phyloP scores from a whole-genome alignment of 2,888 invertebrate genomes.

The Lycia hirtaria region DNA sequence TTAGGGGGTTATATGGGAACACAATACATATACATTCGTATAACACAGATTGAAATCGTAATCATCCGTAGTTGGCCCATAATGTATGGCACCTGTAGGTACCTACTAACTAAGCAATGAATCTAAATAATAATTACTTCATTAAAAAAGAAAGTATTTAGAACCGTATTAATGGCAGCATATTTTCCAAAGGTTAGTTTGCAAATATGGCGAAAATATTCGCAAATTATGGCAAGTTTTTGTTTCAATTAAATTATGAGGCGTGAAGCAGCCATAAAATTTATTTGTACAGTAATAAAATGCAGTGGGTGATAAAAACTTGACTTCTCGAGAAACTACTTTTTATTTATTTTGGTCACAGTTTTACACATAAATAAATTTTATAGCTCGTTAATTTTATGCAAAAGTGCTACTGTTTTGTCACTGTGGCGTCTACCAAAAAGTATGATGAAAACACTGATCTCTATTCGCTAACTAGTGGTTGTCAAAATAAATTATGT shows the following conservation, averaged over 20 bases:
- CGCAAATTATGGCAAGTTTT: slow-evolving; percentile 10
- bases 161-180: slow-evolving; percentile 25
- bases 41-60: too few relatives aligned
- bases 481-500: too few relatives aligned
- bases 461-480: too few relatives aligned
- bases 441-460: too few relatives aligned
- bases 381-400: slow-evolving; percentile 6
- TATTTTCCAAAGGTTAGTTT: slow-evolving; percentile 29
- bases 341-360: slow-evolving; percentile 8
- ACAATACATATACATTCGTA: too few relatives aligned
- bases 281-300: slow-evolving; percentile 14
- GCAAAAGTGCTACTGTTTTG: slow-evolving; percentile 1
- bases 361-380: slow-evolving; percentile 4
- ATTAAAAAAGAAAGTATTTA: slow-evolving; percentile 19
- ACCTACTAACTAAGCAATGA: not conserved
- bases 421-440: too few relatives aligned
- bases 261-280: slow-evolving; percentile 23
- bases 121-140: slow-evolving; percentile 4
- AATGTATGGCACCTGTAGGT: too few relatives aligned
- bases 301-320: slow-evolving; percentile 1
- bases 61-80: too few relatives aligned
- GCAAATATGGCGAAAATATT: slow-evolving; percentile 29
- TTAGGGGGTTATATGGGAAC: too few relatives aligned
- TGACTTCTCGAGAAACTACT: not conserved
- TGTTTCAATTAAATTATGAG: slow-evolving; percentile 33